Evolutionary conservation across 1,140 invertebrate species (phyloP).

Genomic region (Goniozus legneri): DNA sequence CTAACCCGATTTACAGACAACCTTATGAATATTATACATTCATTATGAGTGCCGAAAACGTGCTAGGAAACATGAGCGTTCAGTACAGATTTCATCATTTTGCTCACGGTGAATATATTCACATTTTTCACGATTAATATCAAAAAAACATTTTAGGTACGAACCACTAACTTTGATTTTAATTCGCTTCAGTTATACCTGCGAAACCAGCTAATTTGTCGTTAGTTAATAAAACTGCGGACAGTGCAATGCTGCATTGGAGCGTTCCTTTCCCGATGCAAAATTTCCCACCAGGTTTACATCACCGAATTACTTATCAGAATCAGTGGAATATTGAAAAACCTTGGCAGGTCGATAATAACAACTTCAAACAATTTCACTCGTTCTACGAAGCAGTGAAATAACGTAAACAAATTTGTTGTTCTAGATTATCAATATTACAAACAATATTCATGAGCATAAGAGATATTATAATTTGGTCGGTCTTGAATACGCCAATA

Average conservation of each 20-base stretch:
- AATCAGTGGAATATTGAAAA: slow-evolving; percentile 58
- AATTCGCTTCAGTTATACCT: slow-evolving; percentile 56
- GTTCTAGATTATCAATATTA: slow-evolving; percentile 41
- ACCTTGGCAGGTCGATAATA: slow-evolving; percentile 55
- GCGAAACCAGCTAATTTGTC: slow-evolving; percentile 57
- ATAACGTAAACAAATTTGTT: no score
- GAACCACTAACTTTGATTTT: background rate
- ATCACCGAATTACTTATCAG: slow-evolving; percentile 63
- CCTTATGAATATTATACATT: slow-evolving; percentile 58
- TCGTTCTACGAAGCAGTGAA: no score
- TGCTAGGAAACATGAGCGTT: slow-evolving; percentile 53
- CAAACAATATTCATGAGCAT: slow-evolving; percentile 21
- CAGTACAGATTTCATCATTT: slow-evolving; percentile 61
- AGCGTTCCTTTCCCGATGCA: slow-evolving; percentile 56
- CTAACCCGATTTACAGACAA: slow-evolving; percentile 61
- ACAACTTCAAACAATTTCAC: no score
- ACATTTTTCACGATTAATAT: background rate
- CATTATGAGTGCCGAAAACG: slow-evolving; percentile 55
- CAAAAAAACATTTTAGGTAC: background rate
- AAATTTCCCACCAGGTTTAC: slow-evolving; percentile 58
- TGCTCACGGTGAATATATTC: slow-evolving; percentile 51
- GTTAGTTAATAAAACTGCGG: slow-evolving; percentile 54
- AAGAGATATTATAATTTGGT: slow-evolving; percentile 56
- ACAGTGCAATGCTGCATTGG: slow-evolving; percentile 62
- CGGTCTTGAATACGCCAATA: slow-evolving; percentile 62